Evolutionary conservation across 2,113 vertebrate species (phyloP), one percentile per base, ranked within the genome.

Genomic region (Psophia crepitans): DNA sequence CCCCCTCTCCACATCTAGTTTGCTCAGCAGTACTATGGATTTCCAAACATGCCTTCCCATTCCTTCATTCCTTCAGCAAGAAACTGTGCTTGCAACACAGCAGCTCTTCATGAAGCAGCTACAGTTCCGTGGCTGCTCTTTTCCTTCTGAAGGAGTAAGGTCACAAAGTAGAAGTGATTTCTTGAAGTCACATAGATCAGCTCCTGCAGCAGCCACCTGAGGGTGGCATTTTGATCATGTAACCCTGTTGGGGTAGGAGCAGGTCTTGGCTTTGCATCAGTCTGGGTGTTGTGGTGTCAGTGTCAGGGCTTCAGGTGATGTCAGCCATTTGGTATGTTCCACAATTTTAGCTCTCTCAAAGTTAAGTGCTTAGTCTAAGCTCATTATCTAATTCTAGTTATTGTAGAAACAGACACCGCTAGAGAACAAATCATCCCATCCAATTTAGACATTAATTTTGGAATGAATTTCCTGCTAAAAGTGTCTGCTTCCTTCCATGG

Each of bases 301-400:
- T 73, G 64, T 80, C 68, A 89, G 61, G 74, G 54, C 79, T 95
- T 41, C 10, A 41, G 28, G 89, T 80, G 75, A 53, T 91, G 37
- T 49, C 57, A 86, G 18, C 32, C 37, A 15, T 87, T 92, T 91
- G 63, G 61, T 75, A 64, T 13, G 10, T 64, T 90, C 35, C 70
- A 44, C 44, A 73, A 1, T 87, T 95, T 91, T 94, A 96, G 57
- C 53, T 12, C 69, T 86, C 14, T 4, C 35, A 18, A 71, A 81
- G 15, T 71, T 41, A 54, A 88, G 49, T 35, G 12, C 9, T 35
- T 75, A n/a, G 19, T 73, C 57, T 91, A 79, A 91, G 53, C 33
- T 91, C 39, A 32, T 91, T 87, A 64, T 64, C 81, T 92, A 95
- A 92, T 89, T 94, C 64, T 76, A 78, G 89, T 63, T 57, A 78